Conservation (phyloP, 1,140 invertebrate genomes). For the Drosophila virilis region DNA sequence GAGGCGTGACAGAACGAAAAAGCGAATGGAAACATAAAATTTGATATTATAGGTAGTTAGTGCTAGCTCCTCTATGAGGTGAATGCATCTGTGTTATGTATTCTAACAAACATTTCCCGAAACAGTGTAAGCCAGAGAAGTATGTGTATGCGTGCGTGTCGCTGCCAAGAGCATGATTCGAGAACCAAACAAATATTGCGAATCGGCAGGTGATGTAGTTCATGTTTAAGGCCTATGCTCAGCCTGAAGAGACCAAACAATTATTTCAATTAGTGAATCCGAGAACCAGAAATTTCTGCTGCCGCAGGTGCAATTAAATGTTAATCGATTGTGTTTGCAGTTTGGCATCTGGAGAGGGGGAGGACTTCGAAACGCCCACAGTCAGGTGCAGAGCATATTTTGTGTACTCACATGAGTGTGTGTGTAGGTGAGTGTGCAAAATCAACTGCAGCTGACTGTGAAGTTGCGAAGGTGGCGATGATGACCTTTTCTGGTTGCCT, state of each 20-base stretch:
- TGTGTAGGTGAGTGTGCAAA: conserved; percentile 39
- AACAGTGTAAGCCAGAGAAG: conserved; percentile 1
- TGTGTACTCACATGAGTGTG: conserved; percentile 21
- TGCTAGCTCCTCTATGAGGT: neutral
- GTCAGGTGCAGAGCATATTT: conserved; percentile 15
- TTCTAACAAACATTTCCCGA: neutral
- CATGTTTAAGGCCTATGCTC: neutral
- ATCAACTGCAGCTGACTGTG: conserved; percentile 21
- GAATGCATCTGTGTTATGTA: neutral
- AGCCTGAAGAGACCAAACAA: conserved; percentile 53
- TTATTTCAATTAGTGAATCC: conserved; percentile 72
- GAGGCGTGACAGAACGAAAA: conserved; percentile 3
- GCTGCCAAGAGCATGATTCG: conserved; percentile 26
- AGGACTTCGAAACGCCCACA: conserved; percentile 40
- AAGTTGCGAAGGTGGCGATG: neutral
- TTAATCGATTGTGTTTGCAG: conserved; percentile 73
- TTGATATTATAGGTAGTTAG: neutral
- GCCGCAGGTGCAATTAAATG: conserved; percentile 72
- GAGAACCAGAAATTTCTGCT: conserved; percentile 41
- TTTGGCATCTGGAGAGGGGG: conserved; percentile 13
- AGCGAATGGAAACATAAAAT: neutral
- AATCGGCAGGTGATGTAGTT: neutral
- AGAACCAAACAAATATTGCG: conserved; percentile 36
- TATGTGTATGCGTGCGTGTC: neutral
- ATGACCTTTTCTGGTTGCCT: conserved; percentile 34